Evolutionary conservation across 37 sponge, comb jelly and placozoan genomes (phyloP).

Genomic region (Chondrosia reniformis): DNA sequence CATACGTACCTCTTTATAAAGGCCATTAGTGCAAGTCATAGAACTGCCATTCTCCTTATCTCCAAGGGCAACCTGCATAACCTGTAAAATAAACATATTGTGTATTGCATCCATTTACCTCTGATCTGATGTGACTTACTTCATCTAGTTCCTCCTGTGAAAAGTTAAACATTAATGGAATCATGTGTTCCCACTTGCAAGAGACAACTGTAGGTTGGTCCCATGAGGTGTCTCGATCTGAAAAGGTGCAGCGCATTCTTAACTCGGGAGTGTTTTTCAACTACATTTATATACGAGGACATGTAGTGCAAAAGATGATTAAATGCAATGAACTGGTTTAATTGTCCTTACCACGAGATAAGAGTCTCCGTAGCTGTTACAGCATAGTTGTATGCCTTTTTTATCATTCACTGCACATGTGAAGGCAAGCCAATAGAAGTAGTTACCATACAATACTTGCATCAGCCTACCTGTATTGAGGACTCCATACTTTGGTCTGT

Average conservation of each 20-base stretch:
- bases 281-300: background rate
- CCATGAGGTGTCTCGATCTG: background rate
- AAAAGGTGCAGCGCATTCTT: background rate
- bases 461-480: background rate
- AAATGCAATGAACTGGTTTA: no score
- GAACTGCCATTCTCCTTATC: background rate
- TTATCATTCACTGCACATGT: background rate
- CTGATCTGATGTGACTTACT: constrained; percentile 1
- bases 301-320: no score
- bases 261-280: background rate
- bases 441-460: background rate
- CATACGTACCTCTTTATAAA: constrained; percentile 1
- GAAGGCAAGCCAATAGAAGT: background rate
- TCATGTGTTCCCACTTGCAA: background rate
- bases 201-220: background rate
- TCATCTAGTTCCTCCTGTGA: background rate
- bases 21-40: background rate
- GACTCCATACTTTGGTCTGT: constrained; percentile 8
- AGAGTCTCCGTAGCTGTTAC: background rate
- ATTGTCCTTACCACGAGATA: constrained; percentile 12
- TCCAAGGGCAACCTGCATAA: background rate
- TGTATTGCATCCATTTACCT: no score
- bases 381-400: background rate
- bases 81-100: no score
- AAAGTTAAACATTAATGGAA: background rate